Evolutionary conservation across 2,888 invertebrate genomes (phyloP).

Genomic region (Drosophila infuscata): DNA sequence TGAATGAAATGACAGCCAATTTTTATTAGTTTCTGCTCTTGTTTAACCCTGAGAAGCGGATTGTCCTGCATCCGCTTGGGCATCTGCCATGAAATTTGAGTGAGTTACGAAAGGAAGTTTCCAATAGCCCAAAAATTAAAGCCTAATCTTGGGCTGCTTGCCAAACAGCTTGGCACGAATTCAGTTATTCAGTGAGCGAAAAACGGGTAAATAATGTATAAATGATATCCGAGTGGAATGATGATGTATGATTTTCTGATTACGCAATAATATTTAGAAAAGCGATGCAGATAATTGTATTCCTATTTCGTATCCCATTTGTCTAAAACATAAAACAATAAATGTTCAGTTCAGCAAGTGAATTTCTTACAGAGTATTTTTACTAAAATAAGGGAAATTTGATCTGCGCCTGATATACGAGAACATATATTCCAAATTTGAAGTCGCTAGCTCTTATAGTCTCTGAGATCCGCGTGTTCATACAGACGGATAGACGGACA

Average conservation of each 20-base stretch:
- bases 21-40: slow-evolving; percentile 4
- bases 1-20: slow-evolving; percentile 45
- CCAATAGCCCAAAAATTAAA: background rate
- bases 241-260: background rate
- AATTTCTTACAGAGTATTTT: no score
- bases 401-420: no score
- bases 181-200: slow-evolving; percentile 17
- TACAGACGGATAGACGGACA: background rate
- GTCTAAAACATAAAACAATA: background rate
- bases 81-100: slow-evolving; percentile 44
- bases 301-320: background rate
- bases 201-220: slow-evolving; percentile 7
- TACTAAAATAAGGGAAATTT: no score
- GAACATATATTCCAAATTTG: no score
- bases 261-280: background rate
- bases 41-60: slow-evolving; percentile 26
- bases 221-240: background rate
- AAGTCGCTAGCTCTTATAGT: no score
- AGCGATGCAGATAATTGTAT: background rate
- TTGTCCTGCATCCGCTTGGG: slow-evolving; percentile 30
- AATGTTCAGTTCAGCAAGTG: no score
- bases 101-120: slow-evolving; percentile 2
- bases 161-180: slow-evolving; percentile 31
- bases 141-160: background rate
- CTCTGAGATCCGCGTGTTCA: no score